Base-by-base conservation (phyloP, 2,888 invertebrate genomes). In the Clanis bilineata region DNA sequence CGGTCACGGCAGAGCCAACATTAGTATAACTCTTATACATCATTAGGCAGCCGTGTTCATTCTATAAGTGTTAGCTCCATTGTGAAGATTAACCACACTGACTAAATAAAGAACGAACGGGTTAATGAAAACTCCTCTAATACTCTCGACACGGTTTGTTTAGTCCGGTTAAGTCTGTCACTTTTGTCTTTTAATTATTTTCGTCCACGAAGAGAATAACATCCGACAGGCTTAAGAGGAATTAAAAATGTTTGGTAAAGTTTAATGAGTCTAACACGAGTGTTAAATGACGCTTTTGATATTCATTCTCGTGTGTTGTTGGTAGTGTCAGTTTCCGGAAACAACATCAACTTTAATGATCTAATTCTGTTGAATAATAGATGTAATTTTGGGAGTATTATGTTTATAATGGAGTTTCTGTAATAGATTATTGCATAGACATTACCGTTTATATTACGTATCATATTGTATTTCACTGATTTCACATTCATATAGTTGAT, bases 11-110 rank as follows among this genome's bases (percentile, higher is more conserved):
- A 32, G n/a, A n/a, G 3, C 18, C 9, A 4, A 18, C 51, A 51
- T 51, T 51, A 51, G 51, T 51, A 10, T 51, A 51, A 32, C 41
- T 41, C 32, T 28, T 51, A 51, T 28, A 51, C 51, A 32, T 51
- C 28, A 32, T 51, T 51, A 32, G 32, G 4, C n/a, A 10, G 32
- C 28, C 10, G 28, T 51, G 28, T 51, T 51, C 2, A 18, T 51
- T 18, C 51, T 18, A 32, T 32, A 36, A 36, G 32, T 32, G 51
- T 18, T 10, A 51, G 28, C 32, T 18, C 10, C 32, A 28, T 51
- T 32, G 47, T 32, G 51, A 32, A 51, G 32, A 51, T 51, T 21
- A 51, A 32, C 51, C 18, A 18, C 51, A 32, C 28, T 12, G 32
- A 10, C 28, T 51, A 51, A 51, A 51, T 51, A 51, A 51, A 51